Base-by-base conservation (phyloP, 2,888 invertebrate genomes). In the Drosophila prostipennis region DNA sequence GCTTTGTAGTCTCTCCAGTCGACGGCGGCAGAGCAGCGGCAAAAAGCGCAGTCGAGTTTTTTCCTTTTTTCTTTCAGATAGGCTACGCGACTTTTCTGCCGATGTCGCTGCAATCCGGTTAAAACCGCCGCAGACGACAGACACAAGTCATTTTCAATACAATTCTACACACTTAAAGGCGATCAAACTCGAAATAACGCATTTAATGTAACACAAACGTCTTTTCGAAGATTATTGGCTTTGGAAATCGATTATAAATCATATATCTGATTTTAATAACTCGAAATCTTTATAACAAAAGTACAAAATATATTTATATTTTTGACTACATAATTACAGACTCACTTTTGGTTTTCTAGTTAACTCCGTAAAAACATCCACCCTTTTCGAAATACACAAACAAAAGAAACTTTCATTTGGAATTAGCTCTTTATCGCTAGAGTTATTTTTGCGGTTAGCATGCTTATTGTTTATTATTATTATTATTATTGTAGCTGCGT, bases 1-100 rank as follows among this genome's bases (percentile, higher is more conserved):
- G 71, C 70, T 87, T 87, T 82, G 82, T 85, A 87, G 82, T 42
- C 42, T 84, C 80, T 72, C 64, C 63, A 36, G 55, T 56, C 49
- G 40, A 49, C 16, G 42, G 16, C n/a, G 26, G 23, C 14, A 37
- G 54, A 14, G 49, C 23, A 26, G 48, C 46, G 26, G 45, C 42
- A 42, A 42, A 42, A 42, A 42, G 42, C 19, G 42, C 16, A n/a
- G 46, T 13, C 11, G 16, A 10, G 37, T 57, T 57, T 55, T 16
- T 34, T 34, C 16, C n/a, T 14, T 14, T 4, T 14, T 42, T 40
- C n/a, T n/a, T 56, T 16, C 37, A 14, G 55, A 58, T 58, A 53
- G 34, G 16, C 46, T 11, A 32, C n/a, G 32, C 29, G 10, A n/a
- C 43, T 43, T 23, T n/a, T 29, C 43, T 7, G 43, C 2, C 45